Conservation (phyloP, 2,888 invertebrate genomes). For the Tetropium fuscum region DNA sequence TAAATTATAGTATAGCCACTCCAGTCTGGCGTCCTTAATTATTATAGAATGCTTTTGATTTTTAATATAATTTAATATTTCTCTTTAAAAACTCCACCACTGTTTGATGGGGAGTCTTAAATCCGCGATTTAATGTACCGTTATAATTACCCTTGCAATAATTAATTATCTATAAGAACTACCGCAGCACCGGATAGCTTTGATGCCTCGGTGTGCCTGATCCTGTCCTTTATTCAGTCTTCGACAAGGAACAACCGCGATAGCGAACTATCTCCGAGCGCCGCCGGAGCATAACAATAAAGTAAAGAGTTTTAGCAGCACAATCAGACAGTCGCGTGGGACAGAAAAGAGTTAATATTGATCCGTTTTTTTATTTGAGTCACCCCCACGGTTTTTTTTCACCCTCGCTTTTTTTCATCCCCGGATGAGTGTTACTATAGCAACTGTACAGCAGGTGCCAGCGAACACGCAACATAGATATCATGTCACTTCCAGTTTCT, state of each 20-base stretch:
- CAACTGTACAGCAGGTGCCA: slow-evolving; percentile 71
- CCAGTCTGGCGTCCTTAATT: no score
- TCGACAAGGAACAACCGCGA: neutral
- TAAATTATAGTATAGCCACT: no score
- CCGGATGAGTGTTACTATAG: slow-evolving; percentile 75
- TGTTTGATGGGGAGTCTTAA: no score
- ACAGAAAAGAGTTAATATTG: slow-evolving; percentile 76
- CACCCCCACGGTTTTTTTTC: slow-evolving; percentile 72
- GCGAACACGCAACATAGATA: slow-evolving; percentile 66
- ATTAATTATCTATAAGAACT: no score
- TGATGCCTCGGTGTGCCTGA: no score
- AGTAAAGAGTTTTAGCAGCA: slow-evolving; percentile 26
- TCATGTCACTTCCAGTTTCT: slow-evolving; percentile 64
- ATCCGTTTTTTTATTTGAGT: slow-evolving; percentile 76
- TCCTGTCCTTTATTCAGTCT: no score
- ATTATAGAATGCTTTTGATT: no score
- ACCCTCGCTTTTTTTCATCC: slow-evolving; percentile 68
- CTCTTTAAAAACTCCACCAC: no score
- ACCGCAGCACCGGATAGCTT: no score
- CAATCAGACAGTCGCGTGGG: slow-evolving; percentile 54
- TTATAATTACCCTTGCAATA: no score
- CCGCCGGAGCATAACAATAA: slow-evolving; percentile 17
- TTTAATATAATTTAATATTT: no score
- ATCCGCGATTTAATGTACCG: no score
- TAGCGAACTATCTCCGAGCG: neutral